Evolutionary conservation across 2,797 vertebrate species (phyloP), one percentile per base, ranked within the genome.

Genomic region (Melanogrammus aeglefinus): DNA sequence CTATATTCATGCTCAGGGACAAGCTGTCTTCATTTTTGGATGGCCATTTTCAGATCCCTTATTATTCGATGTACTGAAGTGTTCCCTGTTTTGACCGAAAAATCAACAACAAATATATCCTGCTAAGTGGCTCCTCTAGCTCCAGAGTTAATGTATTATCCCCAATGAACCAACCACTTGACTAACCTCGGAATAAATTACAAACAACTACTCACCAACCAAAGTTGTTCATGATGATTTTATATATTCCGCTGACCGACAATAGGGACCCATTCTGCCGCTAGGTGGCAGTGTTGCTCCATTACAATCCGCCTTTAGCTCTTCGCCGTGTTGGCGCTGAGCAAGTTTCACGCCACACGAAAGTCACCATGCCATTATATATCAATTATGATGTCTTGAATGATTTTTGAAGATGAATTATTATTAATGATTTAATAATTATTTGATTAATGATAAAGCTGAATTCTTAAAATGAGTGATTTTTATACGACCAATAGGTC

Each of bases 231-330:
- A 29, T 29, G 6, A 27, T 21, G 63, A 3, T 66, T n/a, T 27
- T 9, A 9, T 27, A 21, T 9, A n/a, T 66, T 66, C 63, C 21
- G 8, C 8, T 70, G 66, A 57, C 66, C 10, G 66, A 13, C 13
- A 27, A 27, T 14, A 21, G 16, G 18, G 12, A n/a, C 72, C 31
- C 0, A 0, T 10, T 21, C 9, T 10, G 4, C 4, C 93, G 88
- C 87, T 85, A 92, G 94, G 86, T 93, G 93, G 90, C 94, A 93
- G 81, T 93, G 81, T 86, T 84, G 91, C 8, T 86, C 82, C 83
- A 88, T 4, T 76, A 47, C 73, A 87, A 57, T 75, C 4, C 76
- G 21, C 51, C 12, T 63, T 63, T 39, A 39, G 38, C 9, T 39
- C 6, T 10, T 9, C 9, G 9, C 38, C 1, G 7, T 39, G 8